These are phyloP conservation scores for Heliconius ethilla DNA, from an alignment of 2,888 invertebrate species.

Conservation along the genomic window DNA sequence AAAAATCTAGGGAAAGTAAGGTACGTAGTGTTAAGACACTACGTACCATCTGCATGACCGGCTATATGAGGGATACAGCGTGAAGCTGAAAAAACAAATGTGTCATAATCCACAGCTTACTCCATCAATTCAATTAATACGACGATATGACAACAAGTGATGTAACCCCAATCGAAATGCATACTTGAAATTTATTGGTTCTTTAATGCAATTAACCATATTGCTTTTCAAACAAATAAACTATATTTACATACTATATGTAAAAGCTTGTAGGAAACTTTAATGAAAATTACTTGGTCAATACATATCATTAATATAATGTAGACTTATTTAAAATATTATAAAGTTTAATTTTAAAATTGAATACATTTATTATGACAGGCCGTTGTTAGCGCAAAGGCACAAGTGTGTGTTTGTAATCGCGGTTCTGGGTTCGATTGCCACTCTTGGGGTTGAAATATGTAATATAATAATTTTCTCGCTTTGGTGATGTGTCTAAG, in stretches of 20 bases:
- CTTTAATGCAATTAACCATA: slow-evolving; percentile 5
- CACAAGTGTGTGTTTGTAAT: too few species aligned
- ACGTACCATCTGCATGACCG: too few species aligned
- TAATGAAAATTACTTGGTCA: neutral
- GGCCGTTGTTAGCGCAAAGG: too few species aligned
- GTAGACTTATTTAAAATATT: neutral
- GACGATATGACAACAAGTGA: neutral
- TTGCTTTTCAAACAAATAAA: slow-evolving; percentile 1
- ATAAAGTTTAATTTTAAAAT: neutral
- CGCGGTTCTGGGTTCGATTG: too few species aligned
- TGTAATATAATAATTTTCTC: too few species aligned
- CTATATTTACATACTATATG: neutral
- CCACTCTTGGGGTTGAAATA: too few species aligned
- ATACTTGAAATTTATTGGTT: slow-evolving; percentile 20
- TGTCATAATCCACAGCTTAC: neutral
- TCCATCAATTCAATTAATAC: slow-evolving; percentile 21
- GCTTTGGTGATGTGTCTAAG: too few species aligned
- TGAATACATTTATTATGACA: neutral
- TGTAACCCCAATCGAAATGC: slow-evolving; percentile 23
- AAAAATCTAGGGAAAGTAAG: too few species aligned
- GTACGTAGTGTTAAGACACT: too few species aligned
- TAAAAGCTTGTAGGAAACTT: neutral
- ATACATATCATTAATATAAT: neutral
- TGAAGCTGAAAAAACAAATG: neutral
- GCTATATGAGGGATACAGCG: too few species aligned